Base-by-base conservation (phyloP, 2,797 vertebrate genomes). In the Gila robusta region DNA sequence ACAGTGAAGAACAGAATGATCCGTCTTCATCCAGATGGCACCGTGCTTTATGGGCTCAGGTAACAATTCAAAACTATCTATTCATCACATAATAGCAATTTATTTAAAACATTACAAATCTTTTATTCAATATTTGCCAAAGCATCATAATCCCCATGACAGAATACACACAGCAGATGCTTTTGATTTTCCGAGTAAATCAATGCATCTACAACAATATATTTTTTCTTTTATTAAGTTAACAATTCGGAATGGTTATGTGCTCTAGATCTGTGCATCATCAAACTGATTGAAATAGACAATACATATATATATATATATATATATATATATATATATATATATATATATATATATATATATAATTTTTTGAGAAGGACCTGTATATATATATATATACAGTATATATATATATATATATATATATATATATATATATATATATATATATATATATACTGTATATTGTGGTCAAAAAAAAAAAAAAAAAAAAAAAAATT, bases 1-100 rank as follows among this genome's bases (percentile, higher is more conserved):
- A 99, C 98, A 0, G 98, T 99, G 92, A 99, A 99, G 94, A 99
- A 99, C 89, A 96, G 98, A 90, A 99, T 99, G 98, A 99, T 99
- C 84, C 97, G 98, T 26, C 95, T 99, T 87, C 98, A 99, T 93
- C 98, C 98, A 0, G 98, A 99, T 32, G 98, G 98, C 37, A 99
- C 97, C 0, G 98, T 99, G 32, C 95, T 99, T 32, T 99, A 99
- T 16, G 97, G 98, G 12, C 96, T 99, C 88, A 98, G 98, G 98
- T 99, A 82, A 52, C 14, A 12, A 4, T 59, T n/a, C 17, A n/a
- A 1, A 83, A 8, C 2, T 17, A 44, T 62, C 10, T 62, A 37
- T 70, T 26, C 23, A 26, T 39, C 54, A 77, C 74, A 21, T 16
- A 49, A 73, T 17, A 32, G 2, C 35, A 8, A 32, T 66, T 32